Base-by-base conservation (phyloP, 30 jellyfish, hydroid and myxozoan genomes). In the Cassiopea xamachana region DNA sequence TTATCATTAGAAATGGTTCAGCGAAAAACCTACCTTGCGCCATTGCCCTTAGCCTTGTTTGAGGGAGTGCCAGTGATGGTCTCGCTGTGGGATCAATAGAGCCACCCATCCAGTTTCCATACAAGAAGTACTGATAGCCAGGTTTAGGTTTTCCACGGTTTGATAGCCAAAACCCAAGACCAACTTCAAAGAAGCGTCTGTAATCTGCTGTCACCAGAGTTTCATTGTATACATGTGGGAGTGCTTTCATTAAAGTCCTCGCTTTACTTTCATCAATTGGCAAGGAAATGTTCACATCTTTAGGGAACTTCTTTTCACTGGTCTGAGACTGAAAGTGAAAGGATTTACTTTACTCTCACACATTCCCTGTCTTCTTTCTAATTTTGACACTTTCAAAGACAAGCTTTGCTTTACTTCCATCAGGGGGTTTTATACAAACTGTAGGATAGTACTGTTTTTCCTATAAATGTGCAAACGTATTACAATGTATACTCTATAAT, bases 91-190 rank as follows among this genome's bases (percentile, higher is more conserved):
- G 82, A 73, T 95, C 99, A 75, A 95, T 47, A 7, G 92, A 44
- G 19, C 99, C 99, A 15, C 99, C 99, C 93, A 95, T 91, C 92
- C 97, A 95, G 51, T 84, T 70, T 14, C 98, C 98, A 68, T 87
- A 95, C 67, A 84, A 90, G 55, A 82, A 55, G 64, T 91, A 95
- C 49, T 88, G 89, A 70, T 92, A 95, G 1, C 94, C 89, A 8
- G 94, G 97, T 13, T 84, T 85, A 1, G 96, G 98, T 44, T 75
- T 85, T n/a, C 98, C 99, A 17, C 99, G 97, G 51, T 82, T 90
- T 49, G 98, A 89, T 17, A 95, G 87, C 99, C 99, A 95, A 73
- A 80, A 95, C 10, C 99, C 99, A n/a, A 91, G 93, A 9, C 98
- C 99, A 51, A 90, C 90, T 72, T 95, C 99, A 84, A 95, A 95